These are phyloP conservation scores for Mercenaria mercenaria DNA, from an alignment of 1,140 invertebrate genomes.

Conservation along the genomic window DNA sequence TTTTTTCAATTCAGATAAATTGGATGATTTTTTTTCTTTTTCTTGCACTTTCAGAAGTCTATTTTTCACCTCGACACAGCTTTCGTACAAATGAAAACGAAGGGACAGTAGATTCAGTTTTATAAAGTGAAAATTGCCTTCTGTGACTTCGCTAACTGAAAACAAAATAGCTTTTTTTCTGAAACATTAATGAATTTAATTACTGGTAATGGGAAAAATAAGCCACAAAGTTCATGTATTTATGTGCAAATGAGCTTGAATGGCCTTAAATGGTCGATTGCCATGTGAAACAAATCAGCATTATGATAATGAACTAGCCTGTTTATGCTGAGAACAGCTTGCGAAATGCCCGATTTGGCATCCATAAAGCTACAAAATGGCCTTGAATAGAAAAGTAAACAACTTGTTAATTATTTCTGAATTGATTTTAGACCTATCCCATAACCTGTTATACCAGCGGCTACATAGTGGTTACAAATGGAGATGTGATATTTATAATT, in stretches of 20 bases:
- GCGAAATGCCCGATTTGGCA: not conserved
- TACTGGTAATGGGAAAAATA: not conserved
- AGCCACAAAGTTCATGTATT: not conserved
- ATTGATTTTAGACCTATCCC: too few species aligned
- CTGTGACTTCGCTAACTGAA: not conserved
- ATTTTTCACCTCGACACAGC: too few species aligned
- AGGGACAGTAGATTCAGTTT: too few species aligned
- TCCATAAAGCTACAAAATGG: not conserved
- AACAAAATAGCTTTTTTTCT: not conserved
- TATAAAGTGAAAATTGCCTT: too few species aligned
- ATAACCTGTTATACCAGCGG: too few species aligned
- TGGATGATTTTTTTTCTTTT: too few species aligned
- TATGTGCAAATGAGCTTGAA: not conserved
- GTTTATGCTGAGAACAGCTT: not conserved
- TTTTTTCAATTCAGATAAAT: too few species aligned
- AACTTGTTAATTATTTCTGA: too few species aligned
- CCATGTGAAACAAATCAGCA: constrained; percentile 11
- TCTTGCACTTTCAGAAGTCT: too few species aligned
- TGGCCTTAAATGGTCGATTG: not conserved
- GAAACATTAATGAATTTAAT: constrained; percentile 19
- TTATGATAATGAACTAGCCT: not conserved
- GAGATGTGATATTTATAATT: too few species aligned
- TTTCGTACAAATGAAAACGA: too few species aligned
- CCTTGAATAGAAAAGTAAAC: constrained; percentile 21
- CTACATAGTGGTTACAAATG: too few species aligned